Evolutionary conservation across 2,113 vertebrate genomes (phyloP).

Genomic region (Noctilio leporinus): DNA sequence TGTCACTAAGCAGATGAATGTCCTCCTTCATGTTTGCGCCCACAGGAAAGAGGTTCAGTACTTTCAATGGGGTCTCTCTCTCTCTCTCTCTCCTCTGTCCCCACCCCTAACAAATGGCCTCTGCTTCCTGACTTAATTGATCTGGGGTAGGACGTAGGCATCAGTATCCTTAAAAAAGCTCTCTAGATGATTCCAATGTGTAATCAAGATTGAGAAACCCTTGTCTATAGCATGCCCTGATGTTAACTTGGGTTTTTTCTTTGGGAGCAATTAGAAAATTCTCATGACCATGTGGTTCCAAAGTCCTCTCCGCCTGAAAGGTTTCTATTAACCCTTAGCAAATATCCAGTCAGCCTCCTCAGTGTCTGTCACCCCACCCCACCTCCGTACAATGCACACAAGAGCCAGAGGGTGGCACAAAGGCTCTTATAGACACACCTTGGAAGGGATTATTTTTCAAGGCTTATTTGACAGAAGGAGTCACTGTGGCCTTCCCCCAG

Average conservation of each 20-base stretch:
- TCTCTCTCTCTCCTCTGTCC: not conserved
- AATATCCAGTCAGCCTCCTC: not conserved
- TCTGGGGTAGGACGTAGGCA: not conserved
- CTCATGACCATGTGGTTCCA: not conserved
- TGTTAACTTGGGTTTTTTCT: not conserved
- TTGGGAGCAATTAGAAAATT: not conserved
- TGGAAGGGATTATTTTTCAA: not conserved
- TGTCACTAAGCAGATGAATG: not conserved
- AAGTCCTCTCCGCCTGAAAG: not conserved
- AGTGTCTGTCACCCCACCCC: not conserved
- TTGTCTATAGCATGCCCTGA: not conserved
- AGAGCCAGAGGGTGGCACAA: no score
- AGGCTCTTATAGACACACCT: not conserved
- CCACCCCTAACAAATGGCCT: not conserved
- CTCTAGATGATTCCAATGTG: not conserved
- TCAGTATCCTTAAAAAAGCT: not conserved
- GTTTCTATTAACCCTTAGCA: not conserved
- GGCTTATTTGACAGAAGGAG: not conserved
- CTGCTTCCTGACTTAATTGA: not conserved
- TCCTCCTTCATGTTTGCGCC: not conserved
- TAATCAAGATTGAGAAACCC: not conserved
- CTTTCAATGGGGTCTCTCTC: not conserved
- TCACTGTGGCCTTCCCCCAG: not conserved
- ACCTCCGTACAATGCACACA: fast-evolving
- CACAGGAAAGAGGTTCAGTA: not conserved